A percentile compares a stretch with the other conserved stretches of the same genome.
phyloP scores from a whole-genome alignment of 2,113 vertebrate species.

The Kryptolebias marmoratus region DNA sequence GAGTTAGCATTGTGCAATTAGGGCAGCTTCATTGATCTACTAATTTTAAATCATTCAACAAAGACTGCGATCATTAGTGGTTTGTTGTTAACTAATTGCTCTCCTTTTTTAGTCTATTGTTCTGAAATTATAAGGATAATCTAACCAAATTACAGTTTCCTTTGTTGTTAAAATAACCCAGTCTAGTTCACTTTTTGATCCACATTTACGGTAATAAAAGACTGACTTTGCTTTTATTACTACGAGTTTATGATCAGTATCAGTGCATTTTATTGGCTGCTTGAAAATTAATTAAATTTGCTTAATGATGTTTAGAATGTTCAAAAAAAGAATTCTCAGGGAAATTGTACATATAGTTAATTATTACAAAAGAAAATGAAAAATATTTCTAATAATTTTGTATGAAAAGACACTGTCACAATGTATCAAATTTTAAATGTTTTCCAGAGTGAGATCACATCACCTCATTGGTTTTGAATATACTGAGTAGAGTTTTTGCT shows the following conservation, averaged over 20 bases:
- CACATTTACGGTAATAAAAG: slow-evolving; percentile 2
- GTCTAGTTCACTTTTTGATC: neutral
- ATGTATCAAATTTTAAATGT: too few relatives aligned
- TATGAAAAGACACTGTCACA: too few relatives aligned
- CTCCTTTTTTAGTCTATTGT: slow-evolving; percentile 27
- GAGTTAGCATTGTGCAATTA: slow-evolving; percentile 30
- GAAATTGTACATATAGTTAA: neutral
- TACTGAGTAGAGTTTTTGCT: neutral
- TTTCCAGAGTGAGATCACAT: too few relatives aligned
- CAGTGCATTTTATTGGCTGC: neutral
- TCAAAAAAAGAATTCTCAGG: neutral
- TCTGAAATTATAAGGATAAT: slow-evolving; percentile 17
- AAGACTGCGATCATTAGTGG: slow-evolving; percentile 44
- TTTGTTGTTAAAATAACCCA: neutral
- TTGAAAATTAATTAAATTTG: neutral
- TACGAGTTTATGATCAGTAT: neutral
- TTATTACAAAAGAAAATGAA: neutral
- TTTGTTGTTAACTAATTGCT: slow-evolving; percentile 38
- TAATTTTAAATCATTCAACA: slow-evolving; percentile 23
- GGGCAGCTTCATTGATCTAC: slow-evolving; percentile 49
- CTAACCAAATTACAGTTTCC: slow-evolving; percentile 13
- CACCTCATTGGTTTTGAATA: neutral
- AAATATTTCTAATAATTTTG: too few relatives aligned
- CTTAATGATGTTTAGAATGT: neutral
- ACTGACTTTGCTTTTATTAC: slow-evolving; percentile 5